Conservation (phyloP, 2,888 invertebrate species). For the Branchellion lobata region DNA sequence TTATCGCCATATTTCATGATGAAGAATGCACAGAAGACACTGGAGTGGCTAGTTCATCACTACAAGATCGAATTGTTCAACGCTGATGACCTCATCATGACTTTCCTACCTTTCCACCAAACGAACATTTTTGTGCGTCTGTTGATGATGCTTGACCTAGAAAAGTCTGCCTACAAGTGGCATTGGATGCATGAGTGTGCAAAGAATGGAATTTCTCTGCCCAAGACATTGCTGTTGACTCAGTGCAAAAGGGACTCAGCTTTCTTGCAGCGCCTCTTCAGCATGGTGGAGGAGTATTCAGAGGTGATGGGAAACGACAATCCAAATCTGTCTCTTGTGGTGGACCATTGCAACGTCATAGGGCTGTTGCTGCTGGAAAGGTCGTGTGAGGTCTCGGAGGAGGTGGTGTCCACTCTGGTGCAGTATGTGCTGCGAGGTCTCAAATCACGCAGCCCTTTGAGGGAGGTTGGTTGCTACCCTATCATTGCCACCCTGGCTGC, state of each 20-base stretch:
- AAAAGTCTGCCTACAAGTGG: slow-evolving; percentile 60
- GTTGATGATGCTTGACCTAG: slow-evolving; percentile 73
- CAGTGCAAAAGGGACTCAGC: slow-evolving; percentile 70
- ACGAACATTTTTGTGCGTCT: slow-evolving; percentile 81
- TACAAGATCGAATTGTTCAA: slow-evolving; percentile 87
- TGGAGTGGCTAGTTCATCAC: slow-evolving; percentile 89
- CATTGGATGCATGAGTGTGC: slow-evolving; percentile 70
- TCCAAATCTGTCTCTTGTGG: background rate
- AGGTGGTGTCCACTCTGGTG: slow-evolving; percentile 7
- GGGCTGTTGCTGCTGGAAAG: background rate
- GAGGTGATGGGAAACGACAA: background rate
- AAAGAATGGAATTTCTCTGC: slow-evolving; percentile 74
- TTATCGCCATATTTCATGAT: slow-evolving; percentile 85
- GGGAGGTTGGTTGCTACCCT: slow-evolving; percentile 26
- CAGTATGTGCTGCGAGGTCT: slow-evolving; percentile 1
- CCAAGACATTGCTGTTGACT: slow-evolving; percentile 73
- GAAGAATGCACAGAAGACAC: slow-evolving; percentile 79
- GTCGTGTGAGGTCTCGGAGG: background rate
- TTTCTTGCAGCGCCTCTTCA: slow-evolving; percentile 70
- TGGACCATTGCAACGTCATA: slow-evolving; percentile 4
- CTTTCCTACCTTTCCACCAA: slow-evolving; percentile 88
- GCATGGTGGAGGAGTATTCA: slow-evolving; percentile 57
- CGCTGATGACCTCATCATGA: slow-evolving; percentile 74
- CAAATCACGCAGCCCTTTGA: slow-evolving; percentile 10
- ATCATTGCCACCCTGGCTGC: slow-evolving; percentile 11